Conservation (phyloP, 2,888 invertebrate species). For the Polyommatus icarus region DNA sequence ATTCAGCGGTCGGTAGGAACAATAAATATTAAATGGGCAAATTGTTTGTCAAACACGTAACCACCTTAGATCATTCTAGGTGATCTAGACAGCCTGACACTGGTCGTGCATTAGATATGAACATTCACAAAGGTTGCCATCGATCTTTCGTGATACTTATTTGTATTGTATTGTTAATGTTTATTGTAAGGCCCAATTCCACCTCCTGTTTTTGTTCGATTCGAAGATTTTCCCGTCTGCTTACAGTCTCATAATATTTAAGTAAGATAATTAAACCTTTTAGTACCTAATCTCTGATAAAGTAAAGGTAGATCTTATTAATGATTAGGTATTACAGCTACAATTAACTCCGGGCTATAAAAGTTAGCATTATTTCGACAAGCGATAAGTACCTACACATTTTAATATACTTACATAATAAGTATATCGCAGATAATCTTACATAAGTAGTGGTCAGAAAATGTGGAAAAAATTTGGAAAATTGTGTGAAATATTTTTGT, state of each 20-base stretch:
- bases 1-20: constrained; percentile 2
- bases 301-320: not conserved
- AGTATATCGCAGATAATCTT: too few species aligned
- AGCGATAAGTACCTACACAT: not conserved
- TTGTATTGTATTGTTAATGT: not conserved
- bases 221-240: too few species aligned
- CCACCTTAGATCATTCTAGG: not conserved
- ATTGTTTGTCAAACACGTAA: constrained; percentile 24
- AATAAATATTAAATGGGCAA: not conserved
- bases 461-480: too few species aligned
- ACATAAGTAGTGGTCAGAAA: too few species aligned
- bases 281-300: not conserved
- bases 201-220: too few species aligned
- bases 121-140: constrained; percentile 4
- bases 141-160: not conserved
- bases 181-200: not conserved
- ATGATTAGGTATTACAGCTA: not conserved
- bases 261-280: not conserved
- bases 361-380: not conserved
- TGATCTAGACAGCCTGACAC: not conserved
- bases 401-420: too few species aligned
- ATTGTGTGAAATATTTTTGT: too few species aligned
- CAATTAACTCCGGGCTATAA: not conserved
- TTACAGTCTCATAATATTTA: too few species aligned
- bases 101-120: constrained; percentile 18